phyloP scores from a whole-genome alignment of 2,113 vertebrate genomes.

The Telmatochromis bifrenatus region DNA sequence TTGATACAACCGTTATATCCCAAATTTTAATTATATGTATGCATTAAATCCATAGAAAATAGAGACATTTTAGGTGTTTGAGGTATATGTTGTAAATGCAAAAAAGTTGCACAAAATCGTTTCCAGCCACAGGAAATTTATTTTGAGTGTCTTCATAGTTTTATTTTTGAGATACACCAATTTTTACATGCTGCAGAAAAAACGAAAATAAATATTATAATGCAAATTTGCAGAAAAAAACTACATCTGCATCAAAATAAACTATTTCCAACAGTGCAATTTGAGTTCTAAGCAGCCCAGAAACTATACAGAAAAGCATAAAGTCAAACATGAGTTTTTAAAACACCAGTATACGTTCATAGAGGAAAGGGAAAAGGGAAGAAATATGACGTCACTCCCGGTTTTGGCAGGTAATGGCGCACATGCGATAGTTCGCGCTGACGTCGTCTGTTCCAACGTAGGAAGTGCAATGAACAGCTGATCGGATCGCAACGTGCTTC shows the following conservation, averaged over 20 bases:
- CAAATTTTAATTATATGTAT: background rate
- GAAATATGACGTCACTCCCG: background rate
- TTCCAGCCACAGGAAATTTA: background rate
- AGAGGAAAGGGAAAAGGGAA: background rate
- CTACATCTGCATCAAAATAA: background rate
- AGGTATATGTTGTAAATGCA: background rate
- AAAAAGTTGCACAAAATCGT: background rate
- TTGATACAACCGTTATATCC: background rate
- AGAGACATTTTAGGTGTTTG: background rate
- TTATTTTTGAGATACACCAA: background rate
- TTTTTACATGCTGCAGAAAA: background rate
- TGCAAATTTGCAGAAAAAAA: background rate
- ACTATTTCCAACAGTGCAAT: background rate
- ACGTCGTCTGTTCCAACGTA: background rate
- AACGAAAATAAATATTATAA: background rate
- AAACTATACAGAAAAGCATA: background rate
- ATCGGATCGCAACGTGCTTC: background rate
- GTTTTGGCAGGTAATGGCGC: background rate
- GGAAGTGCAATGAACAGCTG: background rate
- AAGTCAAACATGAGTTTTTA: background rate
- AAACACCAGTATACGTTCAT: background rate
- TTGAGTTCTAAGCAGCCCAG: background rate
- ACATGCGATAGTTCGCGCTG: background rate
- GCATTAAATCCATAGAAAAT: background rate
- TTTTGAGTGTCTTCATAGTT: background rate